A percentile compares a stretch with the other conserved stretches of the same genome.
Conservation (phyloP, 64 coral and sea anemone species). For the Dendronephthya gigantea region DNA sequence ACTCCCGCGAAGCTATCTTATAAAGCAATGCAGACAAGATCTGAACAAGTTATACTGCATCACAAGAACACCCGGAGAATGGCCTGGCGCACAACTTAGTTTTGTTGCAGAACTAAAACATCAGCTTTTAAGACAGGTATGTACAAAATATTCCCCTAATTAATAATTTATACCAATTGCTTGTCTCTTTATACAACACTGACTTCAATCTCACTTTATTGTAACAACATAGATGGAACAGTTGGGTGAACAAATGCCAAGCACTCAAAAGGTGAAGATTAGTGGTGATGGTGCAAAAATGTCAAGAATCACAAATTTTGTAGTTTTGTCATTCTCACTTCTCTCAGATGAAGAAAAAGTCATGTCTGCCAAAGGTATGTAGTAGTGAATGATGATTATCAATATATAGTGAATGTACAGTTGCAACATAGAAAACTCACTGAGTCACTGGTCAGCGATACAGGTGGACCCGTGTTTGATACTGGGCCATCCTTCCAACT, state of each 20-base stretch:
- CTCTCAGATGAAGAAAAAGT: conserved; percentile 16
- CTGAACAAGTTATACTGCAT: neutral
- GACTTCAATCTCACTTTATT: neutral
- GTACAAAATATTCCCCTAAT: neutral
- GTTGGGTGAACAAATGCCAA: neutral
- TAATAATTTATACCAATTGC: neutral
- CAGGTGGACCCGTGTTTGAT: too few relatives aligned
- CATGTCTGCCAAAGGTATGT: conserved; percentile 20
- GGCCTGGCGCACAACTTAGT: conserved; percentile 1
- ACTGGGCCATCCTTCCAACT: too few relatives aligned
- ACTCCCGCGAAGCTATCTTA: neutral
- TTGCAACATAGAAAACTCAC: too few relatives aligned
- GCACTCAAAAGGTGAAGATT: conserved; percentile 23
- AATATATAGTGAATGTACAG: too few relatives aligned
- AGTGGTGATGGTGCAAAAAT: conserved; percentile 47
- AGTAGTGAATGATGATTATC: neutral
- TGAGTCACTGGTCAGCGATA: too few relatives aligned
- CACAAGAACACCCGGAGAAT: neutral
- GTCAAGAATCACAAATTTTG: conserved; percentile 32
- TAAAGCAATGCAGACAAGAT: neutral
- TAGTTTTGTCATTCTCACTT: conserved; percentile 19
- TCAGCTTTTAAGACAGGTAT: neutral
- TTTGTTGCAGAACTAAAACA: neutral
- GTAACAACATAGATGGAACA: neutral
- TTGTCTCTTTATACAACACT: neutral